Conservation (phyloP, 2,113 vertebrate genomes). For the Dicentrarchus labrax region DNA sequence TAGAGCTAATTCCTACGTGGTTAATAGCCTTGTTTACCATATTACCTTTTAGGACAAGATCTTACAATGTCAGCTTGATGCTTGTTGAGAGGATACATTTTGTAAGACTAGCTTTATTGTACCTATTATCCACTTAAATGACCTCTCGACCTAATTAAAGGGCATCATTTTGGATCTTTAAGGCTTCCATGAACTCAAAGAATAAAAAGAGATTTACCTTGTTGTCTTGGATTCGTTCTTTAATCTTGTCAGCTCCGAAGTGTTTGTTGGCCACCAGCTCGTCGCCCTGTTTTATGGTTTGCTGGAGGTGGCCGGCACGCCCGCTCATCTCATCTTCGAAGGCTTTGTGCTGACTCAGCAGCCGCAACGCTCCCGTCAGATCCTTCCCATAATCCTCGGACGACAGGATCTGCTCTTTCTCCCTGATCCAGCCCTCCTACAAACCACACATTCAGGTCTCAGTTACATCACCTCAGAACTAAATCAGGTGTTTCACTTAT, state of each 20-base stretch:
- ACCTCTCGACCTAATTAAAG: no score
- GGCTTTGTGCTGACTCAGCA: conserved; percentile 95
- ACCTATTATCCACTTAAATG: no score
- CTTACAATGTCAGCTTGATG: no score
- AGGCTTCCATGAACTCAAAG: no score
- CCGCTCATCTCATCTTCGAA: conserved; percentile 98
- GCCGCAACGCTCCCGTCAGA: conserved; percentile 92
- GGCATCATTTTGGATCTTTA: no score
- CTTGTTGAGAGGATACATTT: no score
- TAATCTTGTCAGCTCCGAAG: conserved; percentile 96
- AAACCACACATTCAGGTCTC: background rate
- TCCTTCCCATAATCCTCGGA: conserved; percentile 96
- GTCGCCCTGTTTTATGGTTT: conserved; percentile 94
- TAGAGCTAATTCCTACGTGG: no score
- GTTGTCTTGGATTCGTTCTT: conserved; percentile 89
- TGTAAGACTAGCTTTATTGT: no score
- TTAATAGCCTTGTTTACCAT: no score
- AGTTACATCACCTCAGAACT: background rate
- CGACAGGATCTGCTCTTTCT: conserved; percentile 98
- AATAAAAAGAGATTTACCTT: conserved; percentile 56
- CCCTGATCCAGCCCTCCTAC: conserved; percentile 95
- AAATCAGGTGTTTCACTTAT: background rate
- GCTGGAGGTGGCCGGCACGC: conserved; percentile 91
- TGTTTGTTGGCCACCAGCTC: conserved; percentile 93
- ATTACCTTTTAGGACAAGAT: no score